Percentiles rank a stretch among this genome's conserved stretches.
phyloP scores from a whole-genome alignment of 1,140 invertebrate species.

The Theocolax elegans region DNA sequence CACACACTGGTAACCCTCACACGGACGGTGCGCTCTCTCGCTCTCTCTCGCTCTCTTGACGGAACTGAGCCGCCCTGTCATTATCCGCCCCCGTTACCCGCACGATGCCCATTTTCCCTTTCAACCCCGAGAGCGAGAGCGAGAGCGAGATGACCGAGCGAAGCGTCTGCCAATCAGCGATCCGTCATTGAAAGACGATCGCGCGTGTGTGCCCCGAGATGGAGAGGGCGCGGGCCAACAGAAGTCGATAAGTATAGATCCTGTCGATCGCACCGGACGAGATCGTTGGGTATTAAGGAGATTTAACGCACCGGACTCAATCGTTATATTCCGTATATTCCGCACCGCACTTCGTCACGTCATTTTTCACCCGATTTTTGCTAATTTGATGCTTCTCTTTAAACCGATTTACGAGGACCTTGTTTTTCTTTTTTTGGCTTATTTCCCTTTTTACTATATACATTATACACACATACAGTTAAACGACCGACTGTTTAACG shows the following conservation, averaged over 20 bases:
- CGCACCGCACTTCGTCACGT: conserved; percentile 48
- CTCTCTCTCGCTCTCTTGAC: not conserved
- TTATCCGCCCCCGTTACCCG: conserved; percentile 65
- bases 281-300: conserved; percentile 51
- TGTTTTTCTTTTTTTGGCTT: not conserved
- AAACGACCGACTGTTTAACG: too few relatives aligned
- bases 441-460: too few relatives aligned
- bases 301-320: conserved; percentile 48
- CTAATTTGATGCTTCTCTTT: conserved; percentile 23
- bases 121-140: conserved; percentile 52
- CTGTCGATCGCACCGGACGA: conserved; percentile 50
- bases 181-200: conserved; percentile 60
- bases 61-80: conserved; percentile 62
- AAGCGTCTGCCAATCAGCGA: conserved; percentile 63
- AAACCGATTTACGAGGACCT: conserved; percentile 9
- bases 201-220: conserved; percentile 1
- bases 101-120: conserved; percentile 62
- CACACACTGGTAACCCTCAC: not conserved
- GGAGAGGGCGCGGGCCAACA: conserved; percentile 38
- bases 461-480: too few relatives aligned
- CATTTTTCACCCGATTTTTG: conserved; percentile 50
- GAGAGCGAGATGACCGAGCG: not conserved
- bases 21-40: not conserved
- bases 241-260: conserved; percentile 63
- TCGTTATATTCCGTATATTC: too few relatives aligned